Evolutionary conservation across 2,888 invertebrate genomes (phyloP), one percentile per base, ranked within the genome.

Genomic region (Sarcophaga caerulescens): DNA sequence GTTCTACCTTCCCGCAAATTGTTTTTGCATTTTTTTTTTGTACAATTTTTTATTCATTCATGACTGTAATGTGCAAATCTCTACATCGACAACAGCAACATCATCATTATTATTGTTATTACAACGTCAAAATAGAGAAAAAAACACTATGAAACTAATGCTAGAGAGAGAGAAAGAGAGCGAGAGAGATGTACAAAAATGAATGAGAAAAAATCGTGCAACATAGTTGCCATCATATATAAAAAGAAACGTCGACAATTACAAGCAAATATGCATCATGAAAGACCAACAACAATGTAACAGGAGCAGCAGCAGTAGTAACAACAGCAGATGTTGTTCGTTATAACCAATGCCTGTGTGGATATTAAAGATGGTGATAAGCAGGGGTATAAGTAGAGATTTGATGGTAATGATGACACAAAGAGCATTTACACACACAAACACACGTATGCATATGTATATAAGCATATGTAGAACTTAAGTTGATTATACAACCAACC

Each of bases 191-290:
- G 4, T 25, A 25, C 25, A 25, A 25, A 25, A 25, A 35, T 21
- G 17, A 19, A 66, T 2, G n/a, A 44, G n/a, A 66, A 44, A 19
- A 44, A 66, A 25, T 10, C 3, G 35, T 19, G 19, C 19, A 10
- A 70, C n/a, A 81, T 23, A 68, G 62, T 25, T 66, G 47, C 68
- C 69, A 74, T 60, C 71, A 60, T 63, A 80, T 80, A 60, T 52
- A 71, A 80, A 71, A 80, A 70, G 21, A 66, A 84, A 71, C 71
- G 66, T 52, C 71, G 84, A 80, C 75, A 80, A 71, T 84, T 80
- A 70, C 25, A 80, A 71, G 52, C 65, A 52, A 17, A 52, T 14
- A 76, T 68, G 76, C 60, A 75, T 71, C 60, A 66, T 17, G 17
- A 52, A 52, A 52, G 12, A 52, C 17, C 52, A 52, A 52, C 52